Evolutionary conservation across 2,888 invertebrate species (phyloP).

Genomic region (Andrena praecox): DNA sequence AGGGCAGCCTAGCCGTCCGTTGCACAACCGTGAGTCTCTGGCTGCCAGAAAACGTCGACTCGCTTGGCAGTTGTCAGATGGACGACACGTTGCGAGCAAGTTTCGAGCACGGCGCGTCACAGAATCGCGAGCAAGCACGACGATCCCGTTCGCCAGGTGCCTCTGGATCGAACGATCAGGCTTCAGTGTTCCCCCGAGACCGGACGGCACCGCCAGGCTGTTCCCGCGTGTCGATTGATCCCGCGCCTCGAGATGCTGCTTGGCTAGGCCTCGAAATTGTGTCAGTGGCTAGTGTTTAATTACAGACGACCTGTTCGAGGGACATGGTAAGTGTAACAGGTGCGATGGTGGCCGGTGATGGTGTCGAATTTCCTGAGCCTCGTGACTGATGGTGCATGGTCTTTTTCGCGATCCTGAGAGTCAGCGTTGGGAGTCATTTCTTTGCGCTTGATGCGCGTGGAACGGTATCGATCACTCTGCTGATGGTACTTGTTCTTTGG

Average conservation of each 20-base stretch:
- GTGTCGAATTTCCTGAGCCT: background rate
- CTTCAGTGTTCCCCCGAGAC: background rate
- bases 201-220: background rate
- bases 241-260: background rate
- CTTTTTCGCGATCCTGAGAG: background rate
- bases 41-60: constrained; percentile 71
- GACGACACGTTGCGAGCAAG: constrained; percentile 69
- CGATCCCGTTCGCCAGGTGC: background rate
- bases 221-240: background rate
- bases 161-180: background rate
- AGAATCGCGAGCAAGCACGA: constrained; percentile 5
- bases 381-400: background rate
- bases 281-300: background rate
- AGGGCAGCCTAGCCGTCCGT: constrained; percentile 72
- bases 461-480: background rate
- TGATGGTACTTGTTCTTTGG: background rate
- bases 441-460: background rate
- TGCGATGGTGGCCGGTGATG: too few species aligned
- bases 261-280: background rate
- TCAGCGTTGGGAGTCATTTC: background rate
- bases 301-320: background rate
- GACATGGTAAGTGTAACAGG: constrained; percentile 5
- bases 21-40: constrained; percentile 74
- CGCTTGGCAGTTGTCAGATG: constrained; percentile 76
- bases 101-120: constrained; percentile 16